Evolutionary conservation across 30 jellyfish, hydroid and myxozoan genomes (phyloP).

Genomic region (Aurelia sp.): DNA sequence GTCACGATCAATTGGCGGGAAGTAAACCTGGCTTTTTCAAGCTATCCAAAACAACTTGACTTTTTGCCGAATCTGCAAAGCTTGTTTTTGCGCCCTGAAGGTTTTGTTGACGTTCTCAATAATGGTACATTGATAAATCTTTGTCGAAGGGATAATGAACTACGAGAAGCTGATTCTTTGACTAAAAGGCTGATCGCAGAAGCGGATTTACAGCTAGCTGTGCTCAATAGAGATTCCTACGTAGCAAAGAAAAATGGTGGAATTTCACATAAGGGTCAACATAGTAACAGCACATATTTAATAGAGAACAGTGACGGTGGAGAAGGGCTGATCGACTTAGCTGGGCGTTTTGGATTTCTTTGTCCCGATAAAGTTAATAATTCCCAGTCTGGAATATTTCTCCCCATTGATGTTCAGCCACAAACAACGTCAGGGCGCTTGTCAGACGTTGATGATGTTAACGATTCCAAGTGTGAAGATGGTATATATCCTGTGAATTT

Average conservation of each 20-base stretch:
- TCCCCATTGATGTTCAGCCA: conserved; percentile 5
- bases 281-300: conserved; percentile 7
- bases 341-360: conserved; percentile 48
- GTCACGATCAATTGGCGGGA: conserved; percentile 45
- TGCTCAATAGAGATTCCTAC: background rate
- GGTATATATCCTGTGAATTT: background rate
- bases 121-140: background rate
- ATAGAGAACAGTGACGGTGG: conserved; percentile 5
- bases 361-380: conserved; percentile 11
- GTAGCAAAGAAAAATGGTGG: conserved; percentile 17
- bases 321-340: conserved; percentile 8
- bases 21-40: conserved; percentile 4
- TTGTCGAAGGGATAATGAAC: conserved; percentile 14
- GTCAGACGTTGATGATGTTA: background rate
- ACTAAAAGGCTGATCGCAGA: conserved; percentile 26
- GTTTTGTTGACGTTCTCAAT: conserved; percentile 47
- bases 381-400: background rate
- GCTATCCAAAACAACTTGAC: conserved; percentile 17
- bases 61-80: conserved; percentile 33
- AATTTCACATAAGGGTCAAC: conserved; percentile 2
- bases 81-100: conserved; percentile 49
- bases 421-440: conserved; percentile 21
- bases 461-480: conserved; percentile 14
- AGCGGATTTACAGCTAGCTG: conserved; percentile 36
- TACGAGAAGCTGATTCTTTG: background rate